Evolutionary conservation across 2,113 vertebrate species (phyloP).

Genomic region (Bubo scandiacus): DNA sequence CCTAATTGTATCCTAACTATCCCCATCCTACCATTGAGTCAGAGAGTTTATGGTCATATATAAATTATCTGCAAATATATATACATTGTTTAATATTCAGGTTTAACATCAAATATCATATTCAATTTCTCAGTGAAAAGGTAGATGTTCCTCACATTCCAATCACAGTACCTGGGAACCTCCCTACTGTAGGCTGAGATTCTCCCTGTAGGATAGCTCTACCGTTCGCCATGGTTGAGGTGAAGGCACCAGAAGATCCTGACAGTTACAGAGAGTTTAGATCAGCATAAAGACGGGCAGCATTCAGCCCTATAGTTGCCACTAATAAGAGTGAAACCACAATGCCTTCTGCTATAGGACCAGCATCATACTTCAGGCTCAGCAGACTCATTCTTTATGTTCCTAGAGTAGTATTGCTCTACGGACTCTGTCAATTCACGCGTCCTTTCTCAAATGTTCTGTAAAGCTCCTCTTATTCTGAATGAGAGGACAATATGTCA

Average conservation of each 20-base stretch:
- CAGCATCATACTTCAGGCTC: background rate
- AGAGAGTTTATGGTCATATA: background rate
- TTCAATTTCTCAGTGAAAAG: background rate
- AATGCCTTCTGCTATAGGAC: background rate
- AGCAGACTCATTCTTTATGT: background rate
- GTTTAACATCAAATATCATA: background rate
- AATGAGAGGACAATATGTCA: background rate
- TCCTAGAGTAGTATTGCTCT: background rate
- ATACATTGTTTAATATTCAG: background rate
- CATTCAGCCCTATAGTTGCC: background rate
- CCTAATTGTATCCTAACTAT: background rate
- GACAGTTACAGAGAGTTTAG: background rate
- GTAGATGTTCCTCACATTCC: background rate
- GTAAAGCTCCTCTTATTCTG: background rate
- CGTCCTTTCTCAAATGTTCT: background rate
- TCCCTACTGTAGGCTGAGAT: background rate
- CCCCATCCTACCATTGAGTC: background rate
- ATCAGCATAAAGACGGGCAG: background rate
- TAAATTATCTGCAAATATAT: background rate
- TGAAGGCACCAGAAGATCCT: background rate
- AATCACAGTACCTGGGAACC: background rate
- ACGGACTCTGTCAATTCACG: background rate
- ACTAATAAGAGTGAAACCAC: background rate
- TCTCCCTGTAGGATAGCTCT: background rate
- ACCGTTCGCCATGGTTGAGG: fast-evolving